Conservation (phyloP, 2,113 vertebrate genomes). For the Nanorana parkeri region DNA sequence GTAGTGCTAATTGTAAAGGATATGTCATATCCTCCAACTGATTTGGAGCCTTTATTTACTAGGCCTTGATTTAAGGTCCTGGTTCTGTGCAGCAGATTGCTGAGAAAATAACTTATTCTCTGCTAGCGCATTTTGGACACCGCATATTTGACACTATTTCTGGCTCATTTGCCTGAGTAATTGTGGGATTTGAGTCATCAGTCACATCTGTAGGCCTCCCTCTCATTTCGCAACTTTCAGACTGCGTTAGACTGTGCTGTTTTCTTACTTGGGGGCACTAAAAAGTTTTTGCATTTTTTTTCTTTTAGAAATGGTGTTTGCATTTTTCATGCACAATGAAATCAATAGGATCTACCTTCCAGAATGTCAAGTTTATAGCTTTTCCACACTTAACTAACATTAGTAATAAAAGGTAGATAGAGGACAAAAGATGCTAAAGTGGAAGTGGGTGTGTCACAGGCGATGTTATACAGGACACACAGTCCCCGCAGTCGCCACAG, state of each 20-base stretch:
- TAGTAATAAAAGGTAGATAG: no score
- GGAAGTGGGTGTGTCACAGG: no score
- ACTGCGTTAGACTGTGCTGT: background rate
- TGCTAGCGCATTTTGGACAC: constrained; percentile 52
- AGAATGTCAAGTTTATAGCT: no score
- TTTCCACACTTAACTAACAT: no score
- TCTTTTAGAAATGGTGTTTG: no score
- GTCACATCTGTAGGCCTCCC: constrained; percentile 52
- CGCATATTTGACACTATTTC: constrained; percentile 58
- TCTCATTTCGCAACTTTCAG: constrained; percentile 46
- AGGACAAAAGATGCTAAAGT: no score
- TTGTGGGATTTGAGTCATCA: constrained; percentile 61
- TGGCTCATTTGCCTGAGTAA: constrained; percentile 64
- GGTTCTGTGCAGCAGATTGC: constrained; percentile 48
- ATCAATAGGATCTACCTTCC: no score
- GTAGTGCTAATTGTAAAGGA: background rate
- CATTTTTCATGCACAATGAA: no score
- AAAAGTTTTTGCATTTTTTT: no score
- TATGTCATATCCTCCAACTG: background rate
- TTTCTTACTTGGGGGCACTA: no score
- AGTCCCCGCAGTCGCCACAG: no score
- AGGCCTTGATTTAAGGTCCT: constrained; percentile 56
- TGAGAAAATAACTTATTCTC: constrained; percentile 59
- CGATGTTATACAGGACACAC: no score
- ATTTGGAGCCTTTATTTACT: constrained; percentile 33